Evolutionary conservation across 1,140 invertebrate species (phyloP), one percentile per base, ranked within the genome.

Genomic region (Akabosia matsudoensis): DNA sequence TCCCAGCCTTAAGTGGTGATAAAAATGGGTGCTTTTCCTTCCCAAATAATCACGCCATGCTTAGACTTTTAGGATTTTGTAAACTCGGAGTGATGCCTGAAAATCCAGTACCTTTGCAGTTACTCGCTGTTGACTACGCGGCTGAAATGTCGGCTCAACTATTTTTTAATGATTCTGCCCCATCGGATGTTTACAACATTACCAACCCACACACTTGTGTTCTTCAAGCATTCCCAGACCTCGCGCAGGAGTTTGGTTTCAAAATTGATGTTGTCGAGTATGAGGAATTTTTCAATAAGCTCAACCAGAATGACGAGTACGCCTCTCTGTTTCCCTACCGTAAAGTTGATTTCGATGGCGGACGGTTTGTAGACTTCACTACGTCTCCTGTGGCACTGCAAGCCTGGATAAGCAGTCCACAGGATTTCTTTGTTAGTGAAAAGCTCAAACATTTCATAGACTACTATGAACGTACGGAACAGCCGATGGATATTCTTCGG

Each of bases 21-120:
- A 72, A 22, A 72, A 72, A 34, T 24, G 70, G 70, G 3, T 51
- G 37, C 70, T 72, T 72, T 26, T 72, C 70, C 2, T 51, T 72
- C 24, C 33, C 33, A 24, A 72, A 72, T 24, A 72, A 72, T 28
- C 70, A 72, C 28, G 70, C 70, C 33, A 51, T 51, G 37, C 18
- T 51, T 7, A 13, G 70, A 28, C 33, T 72, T 14, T 45, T 72
- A 51, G 70, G 70, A n/a, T 72, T 72, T 24, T 34, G 31, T 7
- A 72, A 72, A 45, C 13, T 72, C 1, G 70, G 70, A 34, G 70
- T 28, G 14, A 45, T 72, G 18, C 70, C 70, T 7, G 13, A 2
- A 7, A 72, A 22, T 45, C 70, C 70, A n/a, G 33, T 72, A 30
- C 70, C 70, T 3, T 7, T 72, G 16, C 70, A 72, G 26, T 3